Evolutionary conservation across 2,797 vertebrate genomes (phyloP).

Genomic region (Gouania willdenowi): DNA sequence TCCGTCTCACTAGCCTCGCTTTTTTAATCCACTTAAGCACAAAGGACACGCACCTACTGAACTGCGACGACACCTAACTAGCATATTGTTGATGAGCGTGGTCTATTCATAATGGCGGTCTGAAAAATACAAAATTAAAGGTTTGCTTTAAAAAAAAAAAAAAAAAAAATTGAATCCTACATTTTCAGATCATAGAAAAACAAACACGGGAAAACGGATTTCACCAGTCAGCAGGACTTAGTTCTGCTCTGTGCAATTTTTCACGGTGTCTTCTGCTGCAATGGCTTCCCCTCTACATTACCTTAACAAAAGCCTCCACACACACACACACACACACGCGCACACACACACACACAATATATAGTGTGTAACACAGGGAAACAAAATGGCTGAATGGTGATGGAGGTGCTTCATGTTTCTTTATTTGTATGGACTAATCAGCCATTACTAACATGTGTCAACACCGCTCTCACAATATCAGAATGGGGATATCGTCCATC

Average conservation of each 20-base stretch:
- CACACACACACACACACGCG: slow-evolving; percentile 28
- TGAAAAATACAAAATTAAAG: too few species aligned
- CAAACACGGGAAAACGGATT: too few species aligned
- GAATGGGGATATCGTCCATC: slow-evolving; percentile 53
- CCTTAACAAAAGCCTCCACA: slow-evolving; percentile 69
- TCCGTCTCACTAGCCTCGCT: slow-evolving; percentile 63
- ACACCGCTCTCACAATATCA: slow-evolving; percentile 54
- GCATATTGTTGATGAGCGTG: too few species aligned
- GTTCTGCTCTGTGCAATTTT: slow-evolving; percentile 52
- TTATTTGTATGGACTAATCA: slow-evolving; percentile 69
- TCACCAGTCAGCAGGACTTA: slow-evolving; percentile 27
- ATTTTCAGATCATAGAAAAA: slow-evolving; percentile 11
- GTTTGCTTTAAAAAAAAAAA: too few species aligned
- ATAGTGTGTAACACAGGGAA: slow-evolving; percentile 59
- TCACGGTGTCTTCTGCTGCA: slow-evolving; percentile 59
- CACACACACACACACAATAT: slow-evolving; percentile 51
- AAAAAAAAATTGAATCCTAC: slow-evolving; percentile 3
- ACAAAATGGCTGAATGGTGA: slow-evolving; percentile 76
- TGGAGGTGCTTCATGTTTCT: slow-evolving; percentile 60
- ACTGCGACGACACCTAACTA: slow-evolving; percentile 20
- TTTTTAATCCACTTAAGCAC: slow-evolving; percentile 73
- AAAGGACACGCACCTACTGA: slow-evolving; percentile 47
- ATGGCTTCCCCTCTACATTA: slow-evolving; percentile 51
- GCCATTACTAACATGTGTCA: slow-evolving; percentile 74
- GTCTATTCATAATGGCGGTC: too few species aligned